Evolutionary conservation across 2,888 invertebrate species (phyloP).

Genomic region (Papilio protenor): DNA sequence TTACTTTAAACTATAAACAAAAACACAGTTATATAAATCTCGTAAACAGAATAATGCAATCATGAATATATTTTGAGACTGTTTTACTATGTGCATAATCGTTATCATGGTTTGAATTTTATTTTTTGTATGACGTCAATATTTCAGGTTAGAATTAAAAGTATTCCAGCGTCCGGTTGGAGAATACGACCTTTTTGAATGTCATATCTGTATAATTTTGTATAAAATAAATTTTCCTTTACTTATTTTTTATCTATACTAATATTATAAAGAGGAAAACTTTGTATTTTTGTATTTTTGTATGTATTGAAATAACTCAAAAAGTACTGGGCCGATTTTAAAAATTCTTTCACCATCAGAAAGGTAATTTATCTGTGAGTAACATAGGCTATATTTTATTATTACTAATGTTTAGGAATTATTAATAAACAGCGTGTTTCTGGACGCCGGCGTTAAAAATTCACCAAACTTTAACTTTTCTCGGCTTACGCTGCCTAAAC

Average conservation of each 20-base stretch:
- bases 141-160: constrained; percentile 26
- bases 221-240: background rate
- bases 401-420: too few species aligned
- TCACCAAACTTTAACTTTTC: too few species aligned
- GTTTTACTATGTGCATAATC: constrained; percentile 30
- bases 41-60: constrained; percentile 12
- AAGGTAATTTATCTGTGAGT: too few species aligned
- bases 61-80: background rate
- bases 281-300: too few species aligned
- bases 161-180: constrained; percentile 19
- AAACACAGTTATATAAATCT: constrained; percentile 15
- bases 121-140: constrained; percentile 1
- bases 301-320: too few species aligned
- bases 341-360: too few species aligned
- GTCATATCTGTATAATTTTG: background rate
- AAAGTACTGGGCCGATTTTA: too few species aligned
- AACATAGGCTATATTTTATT: too few species aligned
- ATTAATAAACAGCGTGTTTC: too few species aligned
- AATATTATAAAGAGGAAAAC: background rate
- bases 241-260: background rate
- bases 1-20: background rate
- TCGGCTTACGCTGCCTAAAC: too few species aligned
- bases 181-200: constrained; percentile 14
- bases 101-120: constrained; percentile 6
- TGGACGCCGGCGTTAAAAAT: too few species aligned